These are phyloP conservation scores for Leucania comma DNA, from an alignment of 2,888 invertebrate species.

Conservation along the genomic window DNA sequence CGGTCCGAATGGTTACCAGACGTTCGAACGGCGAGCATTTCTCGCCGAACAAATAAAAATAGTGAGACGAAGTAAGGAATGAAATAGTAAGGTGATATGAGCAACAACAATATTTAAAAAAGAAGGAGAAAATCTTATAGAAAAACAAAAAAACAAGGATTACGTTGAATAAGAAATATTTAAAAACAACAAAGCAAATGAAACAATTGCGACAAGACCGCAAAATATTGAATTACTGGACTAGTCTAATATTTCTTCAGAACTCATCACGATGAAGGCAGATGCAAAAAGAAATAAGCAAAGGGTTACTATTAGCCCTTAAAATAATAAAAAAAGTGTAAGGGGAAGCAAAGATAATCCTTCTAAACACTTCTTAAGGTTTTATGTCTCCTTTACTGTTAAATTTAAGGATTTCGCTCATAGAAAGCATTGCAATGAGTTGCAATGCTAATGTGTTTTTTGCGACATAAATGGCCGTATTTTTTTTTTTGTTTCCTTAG, in stretches of 20 bases:
- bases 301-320: constrained; percentile 75
- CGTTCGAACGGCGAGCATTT: too few species aligned
- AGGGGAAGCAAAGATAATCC: constrained; percentile 80
- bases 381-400: constrained; percentile 82
- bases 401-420: constrained; percentile 22
- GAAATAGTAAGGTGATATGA: too few species aligned
- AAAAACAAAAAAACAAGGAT: too few species aligned
- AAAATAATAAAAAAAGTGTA: constrained; percentile 77
- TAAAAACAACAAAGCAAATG: background rate
- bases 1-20: too few species aligned
- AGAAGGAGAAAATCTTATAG: too few species aligned
- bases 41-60: too few species aligned
- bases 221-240: constrained; percentile 19
- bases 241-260: constrained; percentile 13
- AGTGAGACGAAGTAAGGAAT: too few species aligned
- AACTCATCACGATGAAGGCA: constrained; percentile 42
- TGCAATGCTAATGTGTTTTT: background rate
- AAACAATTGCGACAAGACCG: background rate
- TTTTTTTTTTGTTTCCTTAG: too few species aligned
- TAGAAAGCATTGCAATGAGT: constrained; percentile 17
- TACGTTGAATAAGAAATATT: background rate
- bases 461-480: too few species aligned
- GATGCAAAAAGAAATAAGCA: constrained; percentile 53
- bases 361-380: constrained; percentile 77
- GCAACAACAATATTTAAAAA: too few species aligned